Evolutionary conservation across 2,113 vertebrate species (phyloP), one percentile per base, ranked within the genome.

Genomic region (Albula goreensis): DNA sequence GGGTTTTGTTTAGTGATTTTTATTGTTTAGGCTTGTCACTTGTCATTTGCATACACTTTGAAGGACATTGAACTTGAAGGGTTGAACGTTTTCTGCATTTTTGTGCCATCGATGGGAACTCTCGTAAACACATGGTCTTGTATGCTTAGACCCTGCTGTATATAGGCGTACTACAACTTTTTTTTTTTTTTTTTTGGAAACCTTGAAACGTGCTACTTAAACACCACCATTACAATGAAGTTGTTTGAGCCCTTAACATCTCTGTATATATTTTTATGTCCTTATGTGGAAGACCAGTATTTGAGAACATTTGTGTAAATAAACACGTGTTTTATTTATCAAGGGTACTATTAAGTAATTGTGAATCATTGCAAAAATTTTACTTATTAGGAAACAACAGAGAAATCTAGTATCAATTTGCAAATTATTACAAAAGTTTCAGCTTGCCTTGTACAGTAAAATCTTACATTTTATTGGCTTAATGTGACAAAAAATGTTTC

Each of bases 311-410:
- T 92, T 94, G 90, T 94, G 94, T 94, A 94, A 95, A 95, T 94
- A 95, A 94, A 95, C 89, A 86, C 70, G 86, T 91, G 91, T 95
- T 95, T 93, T 95, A 94, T 95, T 93, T 94, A 94, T 93, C 86
- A 88, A 88, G 80, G 88, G 60, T 78, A 89, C 89, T 81, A 80
- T 56, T 53, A 53, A 60, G 25, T 70, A 57, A 15, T 19, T 57
- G 78, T 80, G 49, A 56, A 10, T 63, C 4, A 52, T 60, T 57
- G 66, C n/a, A 25, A 56, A 13, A 78, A 12, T 48, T 17, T 56
- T 49, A 48, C 1, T 31, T 41, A 82, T 53, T 53, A 12, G 12
- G 9, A 78, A 48, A 25, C 41, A 48, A 25, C 41, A 11, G 74
- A 78, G n/a, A 41, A 48, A 48, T 41, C 25, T 41, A n/a, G 25